These are phyloP conservation scores for Lordiphosa andalusiaca DNA, from an alignment of 2,888 invertebrate species.

Conservation along the genomic window DNA sequence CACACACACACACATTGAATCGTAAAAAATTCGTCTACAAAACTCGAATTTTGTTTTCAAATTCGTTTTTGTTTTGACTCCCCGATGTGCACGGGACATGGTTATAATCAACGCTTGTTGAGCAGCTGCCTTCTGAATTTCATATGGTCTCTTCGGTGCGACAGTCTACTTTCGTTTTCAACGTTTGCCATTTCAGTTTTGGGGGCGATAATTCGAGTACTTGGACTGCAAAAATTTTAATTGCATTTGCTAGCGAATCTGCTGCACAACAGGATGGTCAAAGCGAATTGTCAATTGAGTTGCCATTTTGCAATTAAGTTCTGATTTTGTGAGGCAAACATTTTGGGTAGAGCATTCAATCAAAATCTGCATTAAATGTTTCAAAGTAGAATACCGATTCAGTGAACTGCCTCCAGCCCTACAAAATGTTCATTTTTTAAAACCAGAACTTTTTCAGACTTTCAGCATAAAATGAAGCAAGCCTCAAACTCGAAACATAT, in stretches of 20 bases:
- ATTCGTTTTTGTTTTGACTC: not conserved
- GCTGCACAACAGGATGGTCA: too few relatives aligned
- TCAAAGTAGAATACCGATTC: too few relatives aligned
- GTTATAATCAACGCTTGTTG: too few relatives aligned
- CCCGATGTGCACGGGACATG: too few relatives aligned
- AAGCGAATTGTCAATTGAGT: too few relatives aligned
- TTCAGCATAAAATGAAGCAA: too few relatives aligned
- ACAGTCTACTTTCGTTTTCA: not conserved
- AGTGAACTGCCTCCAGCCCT: too few relatives aligned
- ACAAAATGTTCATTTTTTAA: too few relatives aligned
- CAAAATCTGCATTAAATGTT: too few relatives aligned
- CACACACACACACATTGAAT: conserved; percentile 29
- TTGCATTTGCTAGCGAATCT: conserved; percentile 7
- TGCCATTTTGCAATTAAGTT: conserved; percentile 1
- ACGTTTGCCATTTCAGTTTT: conserved; percentile 8
- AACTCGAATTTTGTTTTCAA: conserved; percentile 15
- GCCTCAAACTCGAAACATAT: too few relatives aligned
- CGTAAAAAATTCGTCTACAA: conserved; percentile 19
- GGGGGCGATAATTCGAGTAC: conserved; percentile 6
- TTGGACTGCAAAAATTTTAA: conserved; percentile 13
- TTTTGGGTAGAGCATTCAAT: too few relatives aligned
- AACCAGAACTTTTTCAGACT: too few relatives aligned
- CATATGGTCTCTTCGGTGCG: not conserved
- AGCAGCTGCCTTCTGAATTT: not conserved
- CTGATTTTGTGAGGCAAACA: not conserved